A percentile compares a stretch with the other conserved stretches of the same genome.
Evolutionary conservation across 2,113 vertebrate species (phyloP).

Genomic region (Mormyrus iriodes): DNA sequence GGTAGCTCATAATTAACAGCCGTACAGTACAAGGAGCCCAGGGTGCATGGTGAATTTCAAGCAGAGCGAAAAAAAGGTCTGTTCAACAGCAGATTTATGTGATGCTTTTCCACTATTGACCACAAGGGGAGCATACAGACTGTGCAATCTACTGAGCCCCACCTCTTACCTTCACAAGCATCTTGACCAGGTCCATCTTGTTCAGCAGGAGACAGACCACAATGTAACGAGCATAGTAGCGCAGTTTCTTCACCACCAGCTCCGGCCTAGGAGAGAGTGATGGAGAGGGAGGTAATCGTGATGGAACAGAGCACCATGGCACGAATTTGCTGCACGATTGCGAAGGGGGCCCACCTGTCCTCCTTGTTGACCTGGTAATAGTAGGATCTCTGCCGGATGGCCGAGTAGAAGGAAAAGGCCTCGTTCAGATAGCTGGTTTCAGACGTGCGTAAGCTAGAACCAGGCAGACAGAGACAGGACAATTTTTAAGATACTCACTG

Average conservation of each 20-base stretch:
- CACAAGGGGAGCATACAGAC: not conserved
- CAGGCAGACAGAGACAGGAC: not conserved
- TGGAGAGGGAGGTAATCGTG: not conserved
- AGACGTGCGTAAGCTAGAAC: constrained; percentile 83
- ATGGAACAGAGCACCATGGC: not conserved
- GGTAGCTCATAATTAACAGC: not conserved
- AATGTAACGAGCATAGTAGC: constrained; percentile 95
- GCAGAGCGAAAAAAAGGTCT: not conserved
- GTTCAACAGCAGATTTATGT: not conserved
- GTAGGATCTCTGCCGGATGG: constrained; percentile 93
- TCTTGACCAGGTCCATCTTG: constrained; percentile 97
- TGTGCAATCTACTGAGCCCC: not conserved
- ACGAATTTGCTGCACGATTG: not conserved
- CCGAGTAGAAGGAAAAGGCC: constrained; percentile 98
- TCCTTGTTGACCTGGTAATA: constrained; percentile 98
- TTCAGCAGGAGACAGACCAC: constrained; percentile 97
- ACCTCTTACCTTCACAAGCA: constrained; percentile 77
- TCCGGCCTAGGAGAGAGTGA: constrained; percentile 71
- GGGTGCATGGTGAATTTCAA: not conserved
- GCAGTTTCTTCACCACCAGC: constrained; percentile 92
- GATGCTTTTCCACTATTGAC: not conserved
- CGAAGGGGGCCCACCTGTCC: constrained; percentile 67
- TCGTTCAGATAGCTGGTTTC: constrained; percentile 99
- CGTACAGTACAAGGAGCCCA: not conserved
- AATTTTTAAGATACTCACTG: not conserved